A percentile compares a stretch with the other conserved stretches of the same genome.
Conservation (phyloP, 2,888 invertebrate genomes). For the Pantelozetes paolii region DNA sequence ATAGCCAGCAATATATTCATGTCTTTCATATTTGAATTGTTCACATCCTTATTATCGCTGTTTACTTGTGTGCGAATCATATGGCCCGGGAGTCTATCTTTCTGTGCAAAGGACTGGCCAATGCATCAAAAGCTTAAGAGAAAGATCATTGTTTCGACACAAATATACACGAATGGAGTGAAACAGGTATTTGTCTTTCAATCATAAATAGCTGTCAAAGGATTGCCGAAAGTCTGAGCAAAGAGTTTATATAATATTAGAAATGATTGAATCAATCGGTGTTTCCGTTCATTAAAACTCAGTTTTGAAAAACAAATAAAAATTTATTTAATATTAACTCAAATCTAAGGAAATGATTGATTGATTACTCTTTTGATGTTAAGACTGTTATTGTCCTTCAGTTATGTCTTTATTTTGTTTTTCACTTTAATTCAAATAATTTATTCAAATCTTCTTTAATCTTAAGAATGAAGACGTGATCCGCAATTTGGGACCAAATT, state of each 20-base stretch:
- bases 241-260: no score
- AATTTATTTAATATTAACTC: neutral
- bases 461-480: conserved; percentile 32
- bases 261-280: neutral
- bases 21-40: conserved; percentile 30
- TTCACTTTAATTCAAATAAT: neutral
- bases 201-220: no score
- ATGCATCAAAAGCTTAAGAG: conserved; percentile 39
- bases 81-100: conserved; percentile 39
- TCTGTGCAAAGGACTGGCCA: conserved; percentile 40
- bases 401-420: neutral
- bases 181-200: conserved; percentile 35
- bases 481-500: conserved; percentile 40
- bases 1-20: conserved; percentile 35
- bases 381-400: neutral
- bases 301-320: neutral
- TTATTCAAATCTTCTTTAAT: conserved; percentile 15
- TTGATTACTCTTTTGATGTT: neutral
- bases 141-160: conserved; percentile 39
- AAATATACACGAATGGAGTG: conserved; percentile 33
- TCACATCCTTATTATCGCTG: conserved; percentile 35
- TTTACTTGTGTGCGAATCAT: conserved; percentile 41
- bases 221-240: no score
- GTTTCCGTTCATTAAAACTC: neutral
- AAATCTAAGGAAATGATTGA: neutral